phyloP scores from a whole-genome alignment of 1,140 invertebrate genomes.

The Nasonia vitripennis region DNA sequence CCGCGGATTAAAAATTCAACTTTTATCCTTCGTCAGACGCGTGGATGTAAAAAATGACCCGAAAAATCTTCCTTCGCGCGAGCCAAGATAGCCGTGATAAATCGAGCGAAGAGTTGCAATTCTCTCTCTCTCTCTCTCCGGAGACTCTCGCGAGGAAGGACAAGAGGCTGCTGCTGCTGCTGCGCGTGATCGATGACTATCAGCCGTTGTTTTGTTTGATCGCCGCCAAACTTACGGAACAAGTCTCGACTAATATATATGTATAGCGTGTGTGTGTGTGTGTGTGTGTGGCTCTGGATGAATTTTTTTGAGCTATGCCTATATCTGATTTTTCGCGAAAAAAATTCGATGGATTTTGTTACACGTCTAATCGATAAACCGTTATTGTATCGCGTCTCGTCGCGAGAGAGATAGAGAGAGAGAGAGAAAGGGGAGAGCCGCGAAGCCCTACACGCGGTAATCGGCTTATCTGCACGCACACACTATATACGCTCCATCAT shows the following conservation, averaged over 20 bases:
- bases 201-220: slow-evolving; percentile 5
- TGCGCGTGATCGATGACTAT: neutral
- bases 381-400: neutral
- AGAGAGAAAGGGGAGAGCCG: neutral
- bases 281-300: too few species aligned
- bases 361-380: slow-evolving; percentile 31
- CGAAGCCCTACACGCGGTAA: slow-evolving; percentile 17
- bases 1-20: neutral
- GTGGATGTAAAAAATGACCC: neutral
- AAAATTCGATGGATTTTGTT: neutral
- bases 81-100: too few species aligned
- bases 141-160: too few species aligned
- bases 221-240: neutral
- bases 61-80: too few species aligned
- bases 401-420: neutral
- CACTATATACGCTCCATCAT: slow-evolving; percentile 15
- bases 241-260: too few species aligned
- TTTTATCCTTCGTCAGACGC: neutral
- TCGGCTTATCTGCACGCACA: slow-evolving; percentile 39
- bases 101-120: too few species aligned
- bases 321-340: neutral
- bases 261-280: too few species aligned
- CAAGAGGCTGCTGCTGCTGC: neutral
- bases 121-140: too few species aligned
- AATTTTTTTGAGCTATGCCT: too few species aligned